Conservation (phyloP, 35 echinoderm and acorn worm genomes). For the Apostichopus japonicus region DNA sequence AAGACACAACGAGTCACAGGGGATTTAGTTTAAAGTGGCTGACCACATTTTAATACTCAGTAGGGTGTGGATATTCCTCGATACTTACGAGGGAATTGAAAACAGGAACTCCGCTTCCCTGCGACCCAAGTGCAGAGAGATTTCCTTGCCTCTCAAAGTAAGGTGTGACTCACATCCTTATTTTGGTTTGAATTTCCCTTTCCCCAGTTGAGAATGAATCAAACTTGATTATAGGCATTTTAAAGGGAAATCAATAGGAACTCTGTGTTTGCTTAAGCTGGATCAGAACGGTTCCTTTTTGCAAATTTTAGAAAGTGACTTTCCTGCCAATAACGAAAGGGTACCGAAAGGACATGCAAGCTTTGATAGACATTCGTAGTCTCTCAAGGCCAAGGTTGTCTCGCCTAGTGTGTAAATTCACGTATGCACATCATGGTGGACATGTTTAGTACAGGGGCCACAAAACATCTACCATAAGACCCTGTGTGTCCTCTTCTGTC, state of each 20-base stretch:
- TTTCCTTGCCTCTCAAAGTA: slow-evolving; percentile 7
- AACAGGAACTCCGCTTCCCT: slow-evolving; percentile 5
- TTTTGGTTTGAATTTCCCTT: background rate
- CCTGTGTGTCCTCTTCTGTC: too few species aligned
- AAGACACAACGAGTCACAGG: too few species aligned
- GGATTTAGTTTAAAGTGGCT: too few species aligned
- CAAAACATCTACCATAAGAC: too few species aligned
- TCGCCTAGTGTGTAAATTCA: too few species aligned
- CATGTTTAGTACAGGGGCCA: too few species aligned
- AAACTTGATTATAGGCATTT: background rate
- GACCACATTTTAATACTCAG: too few species aligned
- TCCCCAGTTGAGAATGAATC: background rate
- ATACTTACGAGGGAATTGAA: background rate
- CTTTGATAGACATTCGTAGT: too few species aligned
- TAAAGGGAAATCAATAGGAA: slow-evolving; percentile 2
- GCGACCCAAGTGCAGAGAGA: background rate
- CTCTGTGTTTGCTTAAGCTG: slow-evolving; percentile 1
- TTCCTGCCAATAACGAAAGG: background rate
- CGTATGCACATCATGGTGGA: too few species aligned
- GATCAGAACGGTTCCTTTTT: background rate
- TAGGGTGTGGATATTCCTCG: too few species aligned
- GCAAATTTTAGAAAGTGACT: background rate
- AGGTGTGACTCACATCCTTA: background rate
- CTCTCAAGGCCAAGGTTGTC: too few species aligned
- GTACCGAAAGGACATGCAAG: too few species aligned